Conservation (phyloP, 2,113 vertebrate species). For the Sphaerodactylus townsendi region DNA sequence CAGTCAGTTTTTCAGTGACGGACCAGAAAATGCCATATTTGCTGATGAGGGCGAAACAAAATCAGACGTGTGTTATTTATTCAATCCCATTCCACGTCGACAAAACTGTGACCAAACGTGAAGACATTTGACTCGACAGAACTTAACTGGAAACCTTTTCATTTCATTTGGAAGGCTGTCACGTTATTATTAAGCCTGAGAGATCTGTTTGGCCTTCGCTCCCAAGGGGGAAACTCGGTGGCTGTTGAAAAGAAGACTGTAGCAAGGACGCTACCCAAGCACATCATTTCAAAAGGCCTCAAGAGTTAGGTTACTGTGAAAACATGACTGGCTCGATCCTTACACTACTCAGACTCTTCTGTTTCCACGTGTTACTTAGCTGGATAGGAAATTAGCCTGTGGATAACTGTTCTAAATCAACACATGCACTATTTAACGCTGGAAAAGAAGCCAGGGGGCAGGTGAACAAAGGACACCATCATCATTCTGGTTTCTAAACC, state of each 20-base stretch:
- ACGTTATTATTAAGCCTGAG: not conserved
- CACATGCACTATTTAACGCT: no score
- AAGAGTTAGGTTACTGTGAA: not conserved
- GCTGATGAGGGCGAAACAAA: rapidly evolving
- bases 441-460: not conserved
- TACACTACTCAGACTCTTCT: rapidly evolving
- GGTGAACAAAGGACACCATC: not conserved
- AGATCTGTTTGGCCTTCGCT: not conserved
- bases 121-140: not conserved
- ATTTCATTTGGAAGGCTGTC: rapidly evolving
- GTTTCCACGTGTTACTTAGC: not conserved
- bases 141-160: not conserved
- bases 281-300: not conserved
- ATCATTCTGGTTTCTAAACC: not conserved
- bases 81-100: rapidly evolving
- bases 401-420: not conserved
- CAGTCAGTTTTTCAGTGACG: not conserved
- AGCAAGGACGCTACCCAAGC: not conserved
- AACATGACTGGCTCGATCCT: not conserved
- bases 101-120: not conserved
- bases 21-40: not conserved
- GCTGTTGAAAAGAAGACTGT: not conserved
- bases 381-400: not conserved
- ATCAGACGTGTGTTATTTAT: rapidly evolving
- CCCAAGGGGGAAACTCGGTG: not conserved